Evolutionary conservation across 1,140 invertebrate genomes (phyloP).

Genomic region (Latrodectus geometricus): DNA sequence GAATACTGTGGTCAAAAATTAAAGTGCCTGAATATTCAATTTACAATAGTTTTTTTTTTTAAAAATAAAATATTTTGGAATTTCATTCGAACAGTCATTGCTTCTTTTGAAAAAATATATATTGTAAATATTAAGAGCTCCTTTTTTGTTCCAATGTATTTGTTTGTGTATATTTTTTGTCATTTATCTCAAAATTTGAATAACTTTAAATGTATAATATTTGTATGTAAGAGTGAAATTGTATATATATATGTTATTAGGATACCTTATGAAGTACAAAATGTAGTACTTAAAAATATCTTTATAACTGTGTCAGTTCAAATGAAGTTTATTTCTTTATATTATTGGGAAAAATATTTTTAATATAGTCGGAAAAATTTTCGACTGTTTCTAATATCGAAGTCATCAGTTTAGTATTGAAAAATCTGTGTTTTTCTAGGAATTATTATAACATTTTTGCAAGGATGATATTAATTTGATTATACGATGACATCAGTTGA

Average conservation of each 20-base stretch:
- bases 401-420: no score
- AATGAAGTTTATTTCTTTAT: background rate
- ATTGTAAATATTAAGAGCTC: no score
- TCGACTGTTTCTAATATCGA: background rate
- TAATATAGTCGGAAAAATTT: background rate
- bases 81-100: background rate
- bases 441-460: no score
- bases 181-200: background rate
- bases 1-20: background rate
- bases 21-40: background rate
- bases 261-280: background rate
- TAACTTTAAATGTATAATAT: background rate
- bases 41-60: background rate
- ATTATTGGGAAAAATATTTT: background rate
- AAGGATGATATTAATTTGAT: no score
- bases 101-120: no score
- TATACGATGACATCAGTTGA: no score
- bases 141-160: no score
- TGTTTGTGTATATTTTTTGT: background rate
- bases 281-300: background rate
- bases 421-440: no score
- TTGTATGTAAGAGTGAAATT: background rate
- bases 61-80: background rate
- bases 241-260: background rate
- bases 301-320: background rate